Percentiles rank a stretch among this genome's conserved stretches.
These are phyloP conservation scores for Telmatochromis sp. DNA, from an alignment of 2,113 vertebrate species.

Conservation along the genomic window DNA sequence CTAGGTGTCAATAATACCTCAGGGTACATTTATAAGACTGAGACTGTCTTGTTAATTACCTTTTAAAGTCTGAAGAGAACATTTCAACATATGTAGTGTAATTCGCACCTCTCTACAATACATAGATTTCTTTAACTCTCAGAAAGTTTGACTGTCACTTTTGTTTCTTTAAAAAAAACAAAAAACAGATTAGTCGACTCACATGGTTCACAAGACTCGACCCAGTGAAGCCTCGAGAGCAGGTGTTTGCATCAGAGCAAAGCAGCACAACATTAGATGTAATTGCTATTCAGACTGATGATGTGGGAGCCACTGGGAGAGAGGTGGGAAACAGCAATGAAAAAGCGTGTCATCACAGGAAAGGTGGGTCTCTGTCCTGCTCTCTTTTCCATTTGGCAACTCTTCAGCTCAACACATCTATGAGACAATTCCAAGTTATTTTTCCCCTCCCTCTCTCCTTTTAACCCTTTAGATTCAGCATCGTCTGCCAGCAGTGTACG, in stretches of 20 bases:
- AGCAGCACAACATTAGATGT: not conserved
- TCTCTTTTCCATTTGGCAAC: not conserved
- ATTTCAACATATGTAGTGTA: not conserved
- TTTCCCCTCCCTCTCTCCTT: not conserved
- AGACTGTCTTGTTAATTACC: not conserved
- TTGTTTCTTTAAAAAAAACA: not conserved
- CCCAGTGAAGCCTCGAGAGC: conserved; percentile 24
- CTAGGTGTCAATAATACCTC: not conserved
- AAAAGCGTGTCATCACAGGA: not conserved
- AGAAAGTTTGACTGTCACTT: not conserved
- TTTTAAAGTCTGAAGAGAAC: not conserved
- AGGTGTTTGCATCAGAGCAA: conserved; percentile 6
- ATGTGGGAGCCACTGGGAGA: not conserved
- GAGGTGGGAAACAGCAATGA: not conserved
- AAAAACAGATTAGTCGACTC: conserved; percentile 78
- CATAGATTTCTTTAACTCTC: not conserved
- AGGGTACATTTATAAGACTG: not conserved
- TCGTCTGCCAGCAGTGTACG: not conserved
- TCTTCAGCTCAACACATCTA: not conserved
- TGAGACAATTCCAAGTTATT: not conserved
- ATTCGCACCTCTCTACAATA: not conserved
- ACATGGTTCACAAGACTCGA: conserved; percentile 88
- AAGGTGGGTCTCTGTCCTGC: conserved; percentile 4
- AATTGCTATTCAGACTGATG: not conserved
- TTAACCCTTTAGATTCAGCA: conserved; percentile 16